Percentiles rank a stretch among this genome's conserved stretches.
phyloP scores from a whole-genome alignment of 2,888 invertebrate species.

The Caenorhabditis panamensis region DNA sequence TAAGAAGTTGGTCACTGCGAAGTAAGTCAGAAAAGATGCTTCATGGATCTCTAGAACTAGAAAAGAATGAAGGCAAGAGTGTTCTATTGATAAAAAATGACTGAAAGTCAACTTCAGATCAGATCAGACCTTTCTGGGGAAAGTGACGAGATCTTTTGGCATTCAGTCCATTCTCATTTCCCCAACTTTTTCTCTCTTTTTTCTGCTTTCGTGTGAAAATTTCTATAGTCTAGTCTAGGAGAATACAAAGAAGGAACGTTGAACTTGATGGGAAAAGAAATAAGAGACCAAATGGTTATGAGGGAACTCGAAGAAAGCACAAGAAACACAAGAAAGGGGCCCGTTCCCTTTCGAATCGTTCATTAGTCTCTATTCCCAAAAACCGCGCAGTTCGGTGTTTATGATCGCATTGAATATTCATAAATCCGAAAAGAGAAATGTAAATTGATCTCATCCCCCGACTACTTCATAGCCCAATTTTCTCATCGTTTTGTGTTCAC shows the following conservation, averaged over 20 bases:
- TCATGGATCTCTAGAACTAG: no score
- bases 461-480: not conserved
- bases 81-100: not conserved
- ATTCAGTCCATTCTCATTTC: no score
- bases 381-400: not conserved
- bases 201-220: not conserved
- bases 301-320: no score
- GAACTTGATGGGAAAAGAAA: not conserved
- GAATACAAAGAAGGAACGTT: not conserved
- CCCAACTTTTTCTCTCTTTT: no score
- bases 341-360: no score
- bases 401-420: slow-evolving; percentile 1
- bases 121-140: not conserved
- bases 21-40: slow-evolving; percentile 29
- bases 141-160: not conserved
- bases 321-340: no score
- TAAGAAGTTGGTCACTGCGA: slow-evolving; percentile 13
- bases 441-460: not conserved
- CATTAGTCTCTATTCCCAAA: not conserved
- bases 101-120: not conserved
- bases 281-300: not conserved
- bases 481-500: not conserved
- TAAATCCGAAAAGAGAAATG: not conserved
- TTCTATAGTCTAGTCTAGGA: not conserved
- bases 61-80: not conserved